A percentile compares a stretch with the other conserved stretches of the same genome.
phyloP scores from a whole-genome alignment of 2,888 invertebrate genomes.

The Coelogynopora nodosa region DNA sequence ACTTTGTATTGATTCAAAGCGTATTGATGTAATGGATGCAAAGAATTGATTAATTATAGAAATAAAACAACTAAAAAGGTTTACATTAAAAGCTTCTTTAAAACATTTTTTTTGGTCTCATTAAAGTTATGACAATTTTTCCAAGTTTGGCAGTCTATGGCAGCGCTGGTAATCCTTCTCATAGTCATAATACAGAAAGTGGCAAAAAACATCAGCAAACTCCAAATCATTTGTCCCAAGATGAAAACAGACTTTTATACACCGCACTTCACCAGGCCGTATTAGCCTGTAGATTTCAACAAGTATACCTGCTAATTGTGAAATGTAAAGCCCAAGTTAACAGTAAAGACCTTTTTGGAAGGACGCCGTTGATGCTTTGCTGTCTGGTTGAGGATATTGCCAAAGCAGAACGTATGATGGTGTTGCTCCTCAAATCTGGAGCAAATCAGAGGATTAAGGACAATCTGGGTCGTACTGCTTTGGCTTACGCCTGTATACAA shows the following conservation, averaged over 20 bases:
- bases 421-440: constrained; percentile 54
- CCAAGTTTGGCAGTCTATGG: background rate
- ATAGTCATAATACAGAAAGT: background rate
- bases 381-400: constrained; percentile 55
- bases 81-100: too few species aligned
- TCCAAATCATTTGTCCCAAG: background rate
- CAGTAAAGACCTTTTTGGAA: constrained; percentile 55
- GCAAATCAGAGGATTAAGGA: constrained; percentile 54
- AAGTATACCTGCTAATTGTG: constrained; percentile 56
- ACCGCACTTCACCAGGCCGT: constrained; percentile 60
- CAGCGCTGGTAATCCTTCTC: background rate
- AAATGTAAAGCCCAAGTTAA: constrained; percentile 56
- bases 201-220: background rate
- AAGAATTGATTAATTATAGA: too few species aligned
- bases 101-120: too few species aligned
- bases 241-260: constrained; percentile 53
- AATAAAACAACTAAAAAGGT: too few species aligned
- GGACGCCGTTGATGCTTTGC: constrained; percentile 58
- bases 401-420: constrained; percentile 54
- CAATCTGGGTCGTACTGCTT: constrained; percentile 55
- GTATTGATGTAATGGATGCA: too few species aligned
- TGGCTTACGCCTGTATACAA: constrained; percentile 57
- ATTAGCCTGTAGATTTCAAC: constrained; percentile 56
- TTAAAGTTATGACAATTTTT: background rate
- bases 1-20: too few species aligned